Evolutionary conservation across 2,113 vertebrate genomes (phyloP).

Genomic region (Cyprinodon tularosa): DNA sequence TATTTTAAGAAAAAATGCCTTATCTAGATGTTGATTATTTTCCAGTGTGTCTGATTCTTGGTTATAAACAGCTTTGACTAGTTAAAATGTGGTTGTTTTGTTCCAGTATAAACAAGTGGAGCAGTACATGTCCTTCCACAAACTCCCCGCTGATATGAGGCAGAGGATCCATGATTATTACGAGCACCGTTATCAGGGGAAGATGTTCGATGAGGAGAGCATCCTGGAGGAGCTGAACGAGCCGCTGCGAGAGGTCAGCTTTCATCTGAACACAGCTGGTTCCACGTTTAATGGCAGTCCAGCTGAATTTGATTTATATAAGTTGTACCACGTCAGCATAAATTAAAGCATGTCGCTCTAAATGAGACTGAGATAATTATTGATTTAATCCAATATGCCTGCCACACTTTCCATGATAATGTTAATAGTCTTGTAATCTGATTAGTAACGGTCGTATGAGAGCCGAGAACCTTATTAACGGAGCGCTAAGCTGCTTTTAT

Average conservation of each 20-base stretch:
- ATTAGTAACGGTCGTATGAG: constrained; percentile 58
- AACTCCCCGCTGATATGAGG: constrained; percentile 93
- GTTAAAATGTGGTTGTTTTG: constrained; percentile 7
- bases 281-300: background rate
- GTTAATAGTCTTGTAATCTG: constrained; percentile 67
- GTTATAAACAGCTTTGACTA: background rate
- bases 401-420: constrained; percentile 50
- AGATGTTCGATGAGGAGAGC: constrained; percentile 99
- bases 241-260: constrained; percentile 90
- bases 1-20: no score
- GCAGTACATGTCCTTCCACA: constrained; percentile 99
- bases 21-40: no score
- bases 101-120: constrained; percentile 98
- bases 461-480: constrained; percentile 57
- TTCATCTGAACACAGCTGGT: background rate
- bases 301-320: background rate
- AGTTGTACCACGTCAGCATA: background rate
- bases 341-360: constrained; percentile 7
- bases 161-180: constrained; percentile 98
- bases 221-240: constrained; percentile 97
- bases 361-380: constrained; percentile 44
- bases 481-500: constrained; percentile 65
- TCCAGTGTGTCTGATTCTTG: background rate
- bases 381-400: constrained; percentile 49
- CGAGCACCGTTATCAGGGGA: constrained; percentile 97